Conservation (phyloP, 2,888 invertebrate genomes). For the Calameuta idolon region DNA sequence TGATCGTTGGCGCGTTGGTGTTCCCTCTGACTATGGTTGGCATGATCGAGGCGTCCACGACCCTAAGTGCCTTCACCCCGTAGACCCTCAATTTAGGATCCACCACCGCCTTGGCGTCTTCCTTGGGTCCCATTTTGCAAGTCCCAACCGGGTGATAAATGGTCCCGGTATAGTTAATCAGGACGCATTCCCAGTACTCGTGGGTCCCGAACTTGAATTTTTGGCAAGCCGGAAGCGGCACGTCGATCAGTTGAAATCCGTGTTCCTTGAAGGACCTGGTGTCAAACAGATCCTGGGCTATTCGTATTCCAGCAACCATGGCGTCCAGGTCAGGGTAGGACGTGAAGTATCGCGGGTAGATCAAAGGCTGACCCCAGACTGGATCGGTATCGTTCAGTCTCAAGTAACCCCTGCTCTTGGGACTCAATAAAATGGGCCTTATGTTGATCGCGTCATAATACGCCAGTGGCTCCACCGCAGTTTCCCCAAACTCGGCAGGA, state of each 20-base stretch:
- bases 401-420: slow-evolving; percentile 75
- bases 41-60: slow-evolving; percentile 78
- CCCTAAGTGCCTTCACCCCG: slow-evolving; percentile 74
- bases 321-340: slow-evolving; percentile 74
- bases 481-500: slow-evolving; percentile 69
- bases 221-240: slow-evolving; percentile 73
- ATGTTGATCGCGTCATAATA: slow-evolving; percentile 75
- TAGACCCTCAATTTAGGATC: slow-evolving; percentile 74
- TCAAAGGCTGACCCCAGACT: slow-evolving; percentile 76
- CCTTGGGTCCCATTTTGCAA: slow-evolving; percentile 77
- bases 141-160: slow-evolving; percentile 79
- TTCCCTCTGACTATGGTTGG: slow-evolving; percentile 71
- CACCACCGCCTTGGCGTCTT: slow-evolving; percentile 75
- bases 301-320: slow-evolving; percentile 74
- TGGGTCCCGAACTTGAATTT: slow-evolving; percentile 72
- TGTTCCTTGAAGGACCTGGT: slow-evolving; percentile 72
- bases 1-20: slow-evolving; percentile 70
- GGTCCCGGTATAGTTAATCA: slow-evolving; percentile 76
- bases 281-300: slow-evolving; percentile 71
- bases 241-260: slow-evolving; percentile 71
- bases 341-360: slow-evolving; percentile 78
- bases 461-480: slow-evolving; percentile 70
- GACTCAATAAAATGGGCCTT: slow-evolving; percentile 74
- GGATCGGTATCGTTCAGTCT: slow-evolving; percentile 78
- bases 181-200: slow-evolving; percentile 76